Evolutionary conservation across 2,888 invertebrate species (phyloP).

Genomic region (Imbricaverruca yamaguchii): DNA sequence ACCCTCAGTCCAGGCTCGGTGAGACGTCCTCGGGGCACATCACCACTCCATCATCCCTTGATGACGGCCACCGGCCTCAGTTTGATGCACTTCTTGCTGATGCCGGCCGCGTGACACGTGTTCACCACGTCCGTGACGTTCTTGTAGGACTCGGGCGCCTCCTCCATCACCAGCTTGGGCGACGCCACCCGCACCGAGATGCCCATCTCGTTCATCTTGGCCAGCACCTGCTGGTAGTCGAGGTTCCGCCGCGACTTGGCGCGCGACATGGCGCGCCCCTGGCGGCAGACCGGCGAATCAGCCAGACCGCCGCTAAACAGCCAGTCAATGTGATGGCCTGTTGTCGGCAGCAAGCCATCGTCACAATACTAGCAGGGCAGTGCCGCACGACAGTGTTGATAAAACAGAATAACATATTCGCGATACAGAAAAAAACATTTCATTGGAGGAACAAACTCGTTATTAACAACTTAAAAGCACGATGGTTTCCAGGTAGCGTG

Average conservation of each 20-base stretch:
- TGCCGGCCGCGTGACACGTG: slow-evolving; percentile 95
- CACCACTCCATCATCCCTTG: slow-evolving; percentile 63
- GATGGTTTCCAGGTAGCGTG: no score
- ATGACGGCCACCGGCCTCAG: slow-evolving; percentile 96
- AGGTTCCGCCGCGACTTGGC: slow-evolving; percentile 94
- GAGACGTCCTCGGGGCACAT: no score
- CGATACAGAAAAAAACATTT: no score
- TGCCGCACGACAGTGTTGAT: neutral
- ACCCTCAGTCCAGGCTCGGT: no score
- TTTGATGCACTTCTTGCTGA: slow-evolving; percentile 94
- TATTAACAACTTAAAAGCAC: no score
- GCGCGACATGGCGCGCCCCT: slow-evolving; percentile 93
- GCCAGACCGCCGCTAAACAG: neutral
- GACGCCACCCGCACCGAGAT: slow-evolving; percentile 96
- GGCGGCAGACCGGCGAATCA: slow-evolving; percentile 34
- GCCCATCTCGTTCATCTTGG: slow-evolving; percentile 70
- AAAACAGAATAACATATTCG: neutral
- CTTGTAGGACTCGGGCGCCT: slow-evolving; percentile 98
- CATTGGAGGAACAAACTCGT: no score
- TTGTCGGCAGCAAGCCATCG: no score
- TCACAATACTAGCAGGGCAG: no score
- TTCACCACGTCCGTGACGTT: slow-evolving; percentile 99
- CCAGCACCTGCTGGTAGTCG: slow-evolving; percentile 83
- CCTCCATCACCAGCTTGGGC: slow-evolving; percentile 99
- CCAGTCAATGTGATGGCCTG: no score